Evolutionary conservation across 2,888 invertebrate species (phyloP), one percentile per base, ranked within the genome.

Genomic region (Hetaerina titia): DNA sequence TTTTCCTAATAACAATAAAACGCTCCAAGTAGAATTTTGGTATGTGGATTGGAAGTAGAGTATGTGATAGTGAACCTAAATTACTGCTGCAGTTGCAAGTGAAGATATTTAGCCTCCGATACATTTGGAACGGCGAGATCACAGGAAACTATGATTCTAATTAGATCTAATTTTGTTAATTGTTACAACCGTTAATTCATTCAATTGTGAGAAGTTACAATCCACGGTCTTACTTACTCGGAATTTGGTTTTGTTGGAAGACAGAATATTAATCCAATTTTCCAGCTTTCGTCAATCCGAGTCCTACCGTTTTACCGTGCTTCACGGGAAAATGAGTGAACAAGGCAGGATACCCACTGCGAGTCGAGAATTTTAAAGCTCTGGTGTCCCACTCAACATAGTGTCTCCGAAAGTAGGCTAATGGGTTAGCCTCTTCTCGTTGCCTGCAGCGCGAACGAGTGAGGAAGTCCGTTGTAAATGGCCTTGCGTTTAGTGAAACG

Each of bases 401-500:
- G 22, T 31, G 81, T 81, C 31, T 31, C 81, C 31, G n/a, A 81
- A 81, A 81, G 81, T 81, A 81, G 81, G 81, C 81, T 81, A 81
- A 81, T 81, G 81, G 81, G 22, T 81, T 81, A 5, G 81, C 81
- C 81, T 81, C 81, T 81, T 81, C 81, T 81, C 81, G 81, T 31
- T 81, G 81, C 31, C 31, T 31, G 31, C 81, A 11, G 81, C 25
- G 31, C 19, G 25, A 74, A 31, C 15, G 81, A 81, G 31, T 81
- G 25, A 81, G 81, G 81, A 81, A 81, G 81, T 81, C 81, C 81
- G 31, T 15, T 81, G 31, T 13, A 31, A 31, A 31, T 81, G 25
- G 81, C 81, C 81, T 81, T 81, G 81, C 81, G 81, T 31, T 81
- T 31, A 81, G 81, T 31, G 31, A 81, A 31, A 81, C 81, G 81